Base-by-base conservation (phyloP, 2,888 invertebrate genomes). In the Nemapogon koenigi region DNA sequence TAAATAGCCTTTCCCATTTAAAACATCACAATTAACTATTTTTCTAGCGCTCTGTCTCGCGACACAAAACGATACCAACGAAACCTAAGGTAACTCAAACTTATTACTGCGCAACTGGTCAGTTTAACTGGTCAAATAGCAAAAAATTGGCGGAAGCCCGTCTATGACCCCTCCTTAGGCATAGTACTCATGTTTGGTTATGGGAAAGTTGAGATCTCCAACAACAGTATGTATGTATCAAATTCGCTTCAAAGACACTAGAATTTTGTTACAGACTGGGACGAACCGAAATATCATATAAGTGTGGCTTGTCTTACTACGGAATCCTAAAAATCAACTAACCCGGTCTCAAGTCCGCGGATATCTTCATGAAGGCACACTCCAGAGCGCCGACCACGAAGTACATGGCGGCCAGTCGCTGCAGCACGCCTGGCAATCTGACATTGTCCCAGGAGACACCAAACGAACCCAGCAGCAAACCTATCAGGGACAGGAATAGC, bases 361-460 rank as follows among this genome's bases (percentile, higher is more conserved):
- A 69, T 46, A 75, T 72, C 48, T 62, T 56, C 68, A 79, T 79
- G 27, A 71, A 68, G 28, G 57, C 67, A 41, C 79, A 82, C 66
- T 89, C 89, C n/a, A 90, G 49, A 0, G 84, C 66, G 0, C 89
- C 88, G 17, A 89, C 88, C 1, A 91, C 72, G 11, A 92, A 81
- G 62, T 92, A 94, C 46, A 88, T 83, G 10, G 90, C 64, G 0
- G 88, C 91, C 38, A 94, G 78, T n/a, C 94, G 81, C 59, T 94
- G 94, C 41, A 95, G 60, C 32, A 94, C 90, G 3, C 94, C 94
- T 1, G 89, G 88, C 36, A 91, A 81, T 13, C 94, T 79, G 7
- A 91, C 72, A 29, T 80, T 61, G 4, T 57, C 45, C 53, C 89
- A 73, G 4, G 81, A 66, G 31, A 69, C 67, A 45, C 80, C 62